Base-by-base conservation (phyloP, 2,797 vertebrate genomes). In the Synaphobranchus kaupii region DNA sequence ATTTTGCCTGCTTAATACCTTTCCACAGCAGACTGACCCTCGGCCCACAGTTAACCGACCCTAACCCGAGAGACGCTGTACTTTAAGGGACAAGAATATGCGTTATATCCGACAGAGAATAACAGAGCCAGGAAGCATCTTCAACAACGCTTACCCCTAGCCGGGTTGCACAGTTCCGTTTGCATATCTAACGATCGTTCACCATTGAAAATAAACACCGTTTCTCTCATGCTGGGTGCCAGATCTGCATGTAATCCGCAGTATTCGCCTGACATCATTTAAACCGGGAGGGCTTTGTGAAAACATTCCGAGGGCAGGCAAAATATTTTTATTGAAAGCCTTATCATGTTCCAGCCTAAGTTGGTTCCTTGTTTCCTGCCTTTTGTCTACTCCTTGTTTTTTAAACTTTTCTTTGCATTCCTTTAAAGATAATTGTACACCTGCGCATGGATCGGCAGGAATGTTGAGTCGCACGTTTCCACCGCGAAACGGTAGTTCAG, bases 291-390 rank as follows among this genome's bases (percentile, higher is more conserved):
- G 8, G 44, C 44, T 78, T 39, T 34, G 31, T 20, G 34, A 78
- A 47, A 22, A 44, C 73, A 73, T 47, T 78, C 73, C 73, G 47
- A 47, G 39, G 31, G 73, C 39, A 47, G 68, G 9, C 28, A 73
- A 44, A 78, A 78, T 47, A 78, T 47, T 20, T 39, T 44, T 6
- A 44, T 47, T 78, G 31, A 73, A 34, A 9, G 73, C 31, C 39
- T 44, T 47, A 31, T 78, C 20, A 80, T 48, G 76, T 80, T 80
- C 76, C 44, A 80, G 76, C 39, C 22, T n/a, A 25, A 80, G 76
- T 48, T 47, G 44, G 76, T 48, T 80, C 17, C 7, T 22, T n/a
- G 48, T 80, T 47, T 48, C 76, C 76, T 80, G 76, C 44, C 76
- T 80, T 76, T 80, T 80, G 39, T 80, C 76, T 25, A 8, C 44